Evolutionary conservation across 2,113 vertebrate species (phyloP).

Genomic region (Sinocyclocheilus maitianheensis): DNA sequence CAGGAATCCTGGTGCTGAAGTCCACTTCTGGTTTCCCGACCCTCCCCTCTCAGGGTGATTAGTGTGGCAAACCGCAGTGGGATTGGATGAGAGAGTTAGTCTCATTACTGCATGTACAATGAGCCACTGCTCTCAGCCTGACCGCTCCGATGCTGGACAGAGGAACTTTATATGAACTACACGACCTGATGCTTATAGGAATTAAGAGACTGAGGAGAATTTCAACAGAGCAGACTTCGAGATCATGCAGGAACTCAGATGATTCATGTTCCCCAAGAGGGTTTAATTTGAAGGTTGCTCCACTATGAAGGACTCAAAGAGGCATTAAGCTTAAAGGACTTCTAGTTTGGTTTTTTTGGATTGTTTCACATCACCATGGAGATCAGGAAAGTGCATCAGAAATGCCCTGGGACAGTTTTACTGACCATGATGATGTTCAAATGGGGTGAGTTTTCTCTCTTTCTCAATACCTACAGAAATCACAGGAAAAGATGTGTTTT

Average conservation of each 20-base stretch:
- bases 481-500: neutral
- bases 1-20: slow-evolving; percentile 29
- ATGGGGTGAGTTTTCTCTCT: slow-evolving; percentile 45
- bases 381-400: slow-evolving; percentile 39
- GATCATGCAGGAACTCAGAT: neutral
- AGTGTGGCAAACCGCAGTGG: neutral
- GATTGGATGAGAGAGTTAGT: slow-evolving; percentile 37
- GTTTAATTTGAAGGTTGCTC: slow-evolving; percentile 2
- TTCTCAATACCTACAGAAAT: neutral
- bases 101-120: slow-evolving; percentile 24
- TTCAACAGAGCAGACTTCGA: neutral
- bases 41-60: slow-evolving; percentile 44
- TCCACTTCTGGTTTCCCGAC: slow-evolving; percentile 37
- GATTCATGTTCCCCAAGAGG: neutral
- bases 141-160: slow-evolving; percentile 27
- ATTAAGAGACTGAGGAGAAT: neutral
- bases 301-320: slow-evolving; percentile 1
- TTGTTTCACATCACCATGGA: slow-evolving; percentile 39
- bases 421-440: slow-evolving; percentile 50
- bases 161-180: neutral
- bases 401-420: slow-evolving; percentile 15
- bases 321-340: neutral
- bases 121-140: neutral
- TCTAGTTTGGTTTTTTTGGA: slow-evolving; percentile 9
- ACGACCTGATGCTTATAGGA: neutral